Percentiles rank a stretch among this genome's conserved stretches.
These are phyloP conservation scores for Butorides virescens DNA, from an alignment of 2,113 vertebrate genomes.

Conservation along the genomic window DNA sequence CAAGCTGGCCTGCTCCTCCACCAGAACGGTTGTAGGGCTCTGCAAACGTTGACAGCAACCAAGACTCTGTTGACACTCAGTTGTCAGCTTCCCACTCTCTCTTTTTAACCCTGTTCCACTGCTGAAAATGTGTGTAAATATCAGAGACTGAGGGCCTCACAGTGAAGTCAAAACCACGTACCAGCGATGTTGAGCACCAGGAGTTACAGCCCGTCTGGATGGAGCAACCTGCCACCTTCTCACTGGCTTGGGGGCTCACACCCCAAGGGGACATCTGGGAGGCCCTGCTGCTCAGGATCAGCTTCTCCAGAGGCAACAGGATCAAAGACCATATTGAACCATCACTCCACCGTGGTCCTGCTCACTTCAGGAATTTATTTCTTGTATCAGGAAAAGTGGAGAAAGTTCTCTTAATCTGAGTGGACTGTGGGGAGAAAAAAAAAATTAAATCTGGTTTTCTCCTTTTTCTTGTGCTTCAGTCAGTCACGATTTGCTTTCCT, in stretches of 20 bases:
- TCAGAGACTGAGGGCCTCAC: not conserved
- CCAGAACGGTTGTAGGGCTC: not conserved
- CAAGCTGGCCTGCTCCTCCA: not conserved
- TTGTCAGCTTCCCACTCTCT: not conserved
- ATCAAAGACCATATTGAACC: not conserved
- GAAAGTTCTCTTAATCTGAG: not conserved
- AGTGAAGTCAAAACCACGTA: not conserved
- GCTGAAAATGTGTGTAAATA: not conserved
- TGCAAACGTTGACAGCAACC: not conserved
- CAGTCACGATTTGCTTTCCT: not conserved
- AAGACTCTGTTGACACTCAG: not conserved
- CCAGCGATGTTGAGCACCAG: not conserved
- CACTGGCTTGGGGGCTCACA: not conserved
- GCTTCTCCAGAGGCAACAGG: not conserved
- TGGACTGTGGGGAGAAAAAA: not conserved
- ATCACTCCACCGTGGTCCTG: not conserved
- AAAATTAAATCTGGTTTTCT: not conserved
- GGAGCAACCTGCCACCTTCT: not conserved
- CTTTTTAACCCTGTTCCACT: not conserved
- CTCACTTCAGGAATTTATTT: not conserved
- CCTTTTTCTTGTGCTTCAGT: not conserved
- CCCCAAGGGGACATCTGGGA: fast-evolving
- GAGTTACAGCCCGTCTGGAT: not conserved
- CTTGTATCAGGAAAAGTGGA: not conserved
- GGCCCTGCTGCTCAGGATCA: not conserved